Percentiles rank a stretch among this genome's conserved stretches.
phyloP scores from a whole-genome alignment of 2,113 vertebrate species.

The Delphinapterus leucas region DNA sequence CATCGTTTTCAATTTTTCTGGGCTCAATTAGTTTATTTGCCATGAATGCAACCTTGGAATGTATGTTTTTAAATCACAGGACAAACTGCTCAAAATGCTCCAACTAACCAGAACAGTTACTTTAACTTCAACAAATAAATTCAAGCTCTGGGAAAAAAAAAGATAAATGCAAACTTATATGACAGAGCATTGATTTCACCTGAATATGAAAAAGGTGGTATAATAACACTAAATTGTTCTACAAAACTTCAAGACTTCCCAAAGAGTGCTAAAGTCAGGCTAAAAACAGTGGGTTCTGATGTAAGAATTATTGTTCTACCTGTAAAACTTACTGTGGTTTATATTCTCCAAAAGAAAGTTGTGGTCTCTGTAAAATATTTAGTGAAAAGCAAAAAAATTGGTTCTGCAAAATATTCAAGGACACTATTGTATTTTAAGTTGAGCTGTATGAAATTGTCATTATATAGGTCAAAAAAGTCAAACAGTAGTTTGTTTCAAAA shows the following conservation, averaged over 20 bases:
- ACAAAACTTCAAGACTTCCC: neutral
- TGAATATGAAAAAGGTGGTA: neutral
- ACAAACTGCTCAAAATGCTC: neutral
- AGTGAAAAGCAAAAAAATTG: neutral
- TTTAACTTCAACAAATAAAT: neutral
- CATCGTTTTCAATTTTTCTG: conserved; percentile 15
- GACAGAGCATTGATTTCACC: neutral
- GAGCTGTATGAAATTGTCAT: neutral
- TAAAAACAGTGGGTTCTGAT: neutral
- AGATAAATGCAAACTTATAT: neutral
- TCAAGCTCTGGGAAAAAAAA: neutral
- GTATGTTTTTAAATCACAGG: neutral
- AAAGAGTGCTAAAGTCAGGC: neutral
- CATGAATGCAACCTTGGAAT: neutral
- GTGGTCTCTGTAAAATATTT: neutral
- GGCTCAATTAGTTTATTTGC: neutral
- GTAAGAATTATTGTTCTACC: neutral
- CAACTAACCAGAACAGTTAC: neutral
- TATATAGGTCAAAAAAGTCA: neutral
- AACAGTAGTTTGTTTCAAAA: neutral
- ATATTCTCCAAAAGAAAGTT: neutral
- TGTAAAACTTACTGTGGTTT: neutral
- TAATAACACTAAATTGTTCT: neutral
- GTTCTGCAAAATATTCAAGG: neutral
- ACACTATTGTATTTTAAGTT: neutral